These are phyloP conservation scores for Botia almorhae DNA, from an alignment of 2,797 vertebrate species.

Conservation along the genomic window DNA sequence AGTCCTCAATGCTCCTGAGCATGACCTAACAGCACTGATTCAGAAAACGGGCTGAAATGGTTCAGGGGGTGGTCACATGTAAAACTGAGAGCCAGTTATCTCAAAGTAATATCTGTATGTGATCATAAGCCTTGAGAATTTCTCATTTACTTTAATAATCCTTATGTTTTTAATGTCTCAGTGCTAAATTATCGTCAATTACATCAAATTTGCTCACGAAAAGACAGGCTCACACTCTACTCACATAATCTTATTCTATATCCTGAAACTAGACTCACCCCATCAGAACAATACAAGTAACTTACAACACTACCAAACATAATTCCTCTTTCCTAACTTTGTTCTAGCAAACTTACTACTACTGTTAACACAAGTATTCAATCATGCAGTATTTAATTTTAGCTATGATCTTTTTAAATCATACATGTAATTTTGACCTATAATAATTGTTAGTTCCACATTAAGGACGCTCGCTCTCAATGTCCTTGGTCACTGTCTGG, in stretches of 20 bases:
- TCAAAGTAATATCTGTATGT: no score
- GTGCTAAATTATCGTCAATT: not conserved
- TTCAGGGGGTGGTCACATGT: no score
- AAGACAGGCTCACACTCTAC: not conserved
- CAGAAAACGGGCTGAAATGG: no score
- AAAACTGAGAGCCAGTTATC: no score
- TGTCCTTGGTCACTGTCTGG: not conserved
- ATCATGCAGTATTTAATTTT: not conserved
- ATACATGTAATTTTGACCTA: not conserved
- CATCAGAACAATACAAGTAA: not conserved
- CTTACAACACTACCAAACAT: not conserved
- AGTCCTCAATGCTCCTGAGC: no score
- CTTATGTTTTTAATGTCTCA: not conserved
- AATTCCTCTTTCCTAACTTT: not conserved
- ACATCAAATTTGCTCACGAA: not conserved
- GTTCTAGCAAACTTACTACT: not conserved
- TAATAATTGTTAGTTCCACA: not conserved
- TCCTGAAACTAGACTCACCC: slow-evolving; percentile 3
- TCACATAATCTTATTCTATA: not conserved
- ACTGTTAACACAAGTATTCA: not conserved
- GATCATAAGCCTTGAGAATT: no score
- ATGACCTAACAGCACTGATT: no score
- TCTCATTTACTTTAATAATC: no score
- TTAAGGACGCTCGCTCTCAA: slow-evolving; percentile 2
- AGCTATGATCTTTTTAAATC: not conserved